A percentile compares a stretch with the other conserved stretches of the same genome.
phyloP scores from a whole-genome alignment of 1,140 invertebrate species.

The Dendrolimus kikuchii region DNA sequence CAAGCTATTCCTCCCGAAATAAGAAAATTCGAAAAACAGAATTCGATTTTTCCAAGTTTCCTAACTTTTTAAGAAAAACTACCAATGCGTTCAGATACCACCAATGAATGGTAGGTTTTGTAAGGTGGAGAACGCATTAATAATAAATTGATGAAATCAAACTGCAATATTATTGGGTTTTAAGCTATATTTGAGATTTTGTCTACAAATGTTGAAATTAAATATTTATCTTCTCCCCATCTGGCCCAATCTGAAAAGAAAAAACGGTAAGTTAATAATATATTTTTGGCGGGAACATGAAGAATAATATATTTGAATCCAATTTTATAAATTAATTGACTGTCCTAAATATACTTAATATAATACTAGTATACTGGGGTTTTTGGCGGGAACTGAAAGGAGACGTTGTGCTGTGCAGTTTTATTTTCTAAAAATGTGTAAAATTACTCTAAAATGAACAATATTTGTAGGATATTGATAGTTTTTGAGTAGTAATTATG shows the following conservation, averaged over 20 bases:
- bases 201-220: slow-evolving; percentile 14
- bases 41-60: slow-evolving; percentile 14
- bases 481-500: too few relatives aligned
- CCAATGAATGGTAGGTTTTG: slow-evolving; percentile 19
- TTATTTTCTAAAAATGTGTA: too few relatives aligned
- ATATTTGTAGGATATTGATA: too few relatives aligned
- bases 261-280: neutral
- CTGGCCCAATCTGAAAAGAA: slow-evolving; percentile 7
- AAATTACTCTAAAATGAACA: too few relatives aligned
- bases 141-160: slow-evolving; percentile 9
- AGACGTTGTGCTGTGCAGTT: too few relatives aligned
- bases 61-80: slow-evolving; percentile 30
- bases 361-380: too few relatives aligned
- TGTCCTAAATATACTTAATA: too few relatives aligned
- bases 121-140: slow-evolving; percentile 14
- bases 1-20: neutral
- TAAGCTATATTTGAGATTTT: slow-evolving; percentile 18
- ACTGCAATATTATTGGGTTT: slow-evolving; percentile 2
- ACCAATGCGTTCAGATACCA: slow-evolving; percentile 32
- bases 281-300: too few relatives aligned
- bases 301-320: too few relatives aligned
- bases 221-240: neutral
- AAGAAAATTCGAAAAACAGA: slow-evolving; percentile 15
- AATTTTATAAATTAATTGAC: too few relatives aligned
- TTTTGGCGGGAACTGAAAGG: too few relatives aligned